These are phyloP conservation scores for Ctenoplectra terminalis DNA, from an alignment of 1,140 invertebrate genomes.

Conservation along the genomic window DNA sequence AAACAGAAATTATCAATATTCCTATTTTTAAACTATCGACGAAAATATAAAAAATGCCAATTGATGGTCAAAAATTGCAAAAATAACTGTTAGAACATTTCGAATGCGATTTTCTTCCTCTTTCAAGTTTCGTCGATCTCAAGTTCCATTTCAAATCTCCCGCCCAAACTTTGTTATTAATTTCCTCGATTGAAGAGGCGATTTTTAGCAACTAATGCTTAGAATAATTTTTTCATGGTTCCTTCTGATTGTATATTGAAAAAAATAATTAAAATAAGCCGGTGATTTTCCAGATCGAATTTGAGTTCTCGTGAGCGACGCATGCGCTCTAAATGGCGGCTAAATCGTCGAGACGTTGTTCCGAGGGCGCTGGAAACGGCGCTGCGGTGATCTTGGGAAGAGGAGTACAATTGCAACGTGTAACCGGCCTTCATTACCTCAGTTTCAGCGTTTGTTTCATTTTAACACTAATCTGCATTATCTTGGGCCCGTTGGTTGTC, in stretches of 20 bases:
- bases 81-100: no score
- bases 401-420: background rate
- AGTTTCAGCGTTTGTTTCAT: constrained; percentile 72
- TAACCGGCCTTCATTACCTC: constrained; percentile 67
- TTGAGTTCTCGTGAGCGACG: background rate
- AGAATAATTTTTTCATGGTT: background rate
- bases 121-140: background rate
- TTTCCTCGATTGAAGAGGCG: background rate
- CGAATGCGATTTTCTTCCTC: background rate
- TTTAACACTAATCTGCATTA: constrained; percentile 71
- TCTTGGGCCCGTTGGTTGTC: constrained; percentile 71
- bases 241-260: background rate
- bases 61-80: no score
- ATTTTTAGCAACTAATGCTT: background rate
- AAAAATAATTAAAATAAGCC: background rate
- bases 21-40: background rate
- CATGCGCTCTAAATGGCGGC: constrained; percentile 45
- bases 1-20: no score
- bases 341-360: constrained; percentile 44
- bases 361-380: constrained; percentile 50
- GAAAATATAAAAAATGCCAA: no score
- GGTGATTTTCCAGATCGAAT: constrained; percentile 3
- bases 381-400: constrained; percentile 6
- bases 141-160: background rate
- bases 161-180: background rate